Evolutionary conservation across 2,888 invertebrate genomes (phyloP).

Genomic region (Cyclophora punctaria): DNA sequence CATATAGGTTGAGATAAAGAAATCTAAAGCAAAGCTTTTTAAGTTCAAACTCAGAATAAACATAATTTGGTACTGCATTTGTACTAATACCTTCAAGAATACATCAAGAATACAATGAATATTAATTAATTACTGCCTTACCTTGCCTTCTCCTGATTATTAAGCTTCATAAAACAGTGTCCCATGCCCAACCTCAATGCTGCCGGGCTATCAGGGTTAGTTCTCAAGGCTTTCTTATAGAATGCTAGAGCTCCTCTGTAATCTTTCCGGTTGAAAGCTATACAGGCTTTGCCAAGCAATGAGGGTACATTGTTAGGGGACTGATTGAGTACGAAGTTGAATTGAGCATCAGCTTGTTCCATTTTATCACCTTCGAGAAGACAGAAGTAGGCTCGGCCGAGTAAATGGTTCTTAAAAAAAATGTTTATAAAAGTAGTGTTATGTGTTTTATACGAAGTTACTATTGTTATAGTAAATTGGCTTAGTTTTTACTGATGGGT

Average conservation of each 20-base stretch:
- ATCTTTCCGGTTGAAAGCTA: slow-evolving; percentile 98
- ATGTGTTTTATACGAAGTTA: too few species aligned
- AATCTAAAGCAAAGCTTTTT: too few species aligned
- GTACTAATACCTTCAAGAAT: neutral
- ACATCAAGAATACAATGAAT: neutral
- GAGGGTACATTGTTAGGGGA: slow-evolving; percentile 97
- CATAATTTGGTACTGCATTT: too few species aligned
- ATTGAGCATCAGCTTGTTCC: slow-evolving; percentile 99
- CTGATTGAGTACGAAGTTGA: slow-evolving; percentile 98
- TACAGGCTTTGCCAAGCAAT: slow-evolving; percentile 97
- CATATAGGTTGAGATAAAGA: too few species aligned
- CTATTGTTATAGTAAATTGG: too few species aligned
- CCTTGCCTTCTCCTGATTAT: slow-evolving; percentile 96
- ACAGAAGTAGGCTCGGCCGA: slow-evolving; percentile 98
- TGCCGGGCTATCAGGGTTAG: slow-evolving; percentile 97
- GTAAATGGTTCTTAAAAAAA: slow-evolving; percentile 87
- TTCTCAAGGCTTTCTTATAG: slow-evolving; percentile 97
- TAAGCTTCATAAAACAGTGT: slow-evolving; percentile 97
- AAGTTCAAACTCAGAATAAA: too few species aligned
- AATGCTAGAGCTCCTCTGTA: slow-evolving; percentile 96
- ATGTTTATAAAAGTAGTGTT: too few species aligned
- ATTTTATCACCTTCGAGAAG: slow-evolving; percentile 98
- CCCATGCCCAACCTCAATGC: slow-evolving; percentile 98
- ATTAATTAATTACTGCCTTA: slow-evolving; percentile 29
- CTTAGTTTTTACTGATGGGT: too few species aligned